Conservation (phyloP, 1,140 invertebrate genomes). For the Drosophila ironensis region DNA sequence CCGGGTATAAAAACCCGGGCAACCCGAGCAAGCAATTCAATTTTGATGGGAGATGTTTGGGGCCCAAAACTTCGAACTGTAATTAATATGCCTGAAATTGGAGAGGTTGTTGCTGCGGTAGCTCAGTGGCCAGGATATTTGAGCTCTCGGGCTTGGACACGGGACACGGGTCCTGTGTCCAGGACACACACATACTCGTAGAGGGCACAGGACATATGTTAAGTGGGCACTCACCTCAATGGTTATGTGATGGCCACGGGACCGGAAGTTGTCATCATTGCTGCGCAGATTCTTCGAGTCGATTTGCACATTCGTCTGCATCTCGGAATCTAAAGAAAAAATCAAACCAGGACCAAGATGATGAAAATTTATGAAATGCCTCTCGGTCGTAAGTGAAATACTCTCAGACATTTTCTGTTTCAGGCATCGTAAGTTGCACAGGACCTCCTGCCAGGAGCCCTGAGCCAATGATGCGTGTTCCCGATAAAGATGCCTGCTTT, state of each 20-base stretch:
- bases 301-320: slow-evolving; percentile 87
- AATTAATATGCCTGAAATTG: slow-evolving; percentile 50
- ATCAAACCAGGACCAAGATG: background rate
- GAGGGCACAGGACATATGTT: slow-evolving; percentile 9
- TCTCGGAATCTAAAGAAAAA: slow-evolving; percentile 60
- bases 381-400: slow-evolving; percentile 42
- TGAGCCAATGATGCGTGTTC: slow-evolving; percentile 58
- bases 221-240: slow-evolving; percentile 72
- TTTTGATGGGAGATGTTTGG: slow-evolving; percentile 20
- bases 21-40: slow-evolving; percentile 37
- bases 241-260: slow-evolving; percentile 83
- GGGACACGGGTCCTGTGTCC: too few species aligned
- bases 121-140: background rate
- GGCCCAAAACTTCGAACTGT: slow-evolving; percentile 42
- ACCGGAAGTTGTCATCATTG: slow-evolving; percentile 83
- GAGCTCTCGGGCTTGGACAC: background rate
- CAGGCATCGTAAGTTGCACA: slow-evolving; percentile 46
- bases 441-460: slow-evolving; percentile 34
- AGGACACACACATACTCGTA: background rate
- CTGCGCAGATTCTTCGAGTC: slow-evolving; percentile 85
- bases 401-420: slow-evolving; percentile 7
- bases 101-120: slow-evolving; percentile 2
- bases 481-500: too few species aligned
- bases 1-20: background rate
- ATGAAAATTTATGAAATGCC: slow-evolving; percentile 49